Base-by-base conservation (phyloP, 2,113 vertebrate genomes). In the Chionomys nivalis region DNA sequence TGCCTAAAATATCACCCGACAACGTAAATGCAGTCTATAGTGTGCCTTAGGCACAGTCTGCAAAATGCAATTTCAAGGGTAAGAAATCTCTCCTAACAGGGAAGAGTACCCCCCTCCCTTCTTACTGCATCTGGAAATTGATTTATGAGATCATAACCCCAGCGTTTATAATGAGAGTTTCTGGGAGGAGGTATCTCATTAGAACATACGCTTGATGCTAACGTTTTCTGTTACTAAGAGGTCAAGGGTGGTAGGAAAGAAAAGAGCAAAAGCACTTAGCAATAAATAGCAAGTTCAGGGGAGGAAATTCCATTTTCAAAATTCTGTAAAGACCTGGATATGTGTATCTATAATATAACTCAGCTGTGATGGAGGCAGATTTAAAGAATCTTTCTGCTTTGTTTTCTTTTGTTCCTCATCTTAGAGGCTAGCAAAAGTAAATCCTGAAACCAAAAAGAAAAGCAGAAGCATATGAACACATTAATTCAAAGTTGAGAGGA, bases 311-410 rank as follows among this genome's bases (percentile, higher is more conserved):
- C 24, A 96, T 14, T 10, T 95, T 92, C 26, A 90, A 42, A 93
- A 65, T 89, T 91, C 81, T 52, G 17, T 55, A 31, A 21, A 85
- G 52, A 78, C 36, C 16, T 93, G 39, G 47, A 68, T 21, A 42
- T 31, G 13, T 5, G 12, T 75, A 68, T 94, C 86, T 86, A 49
- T 73, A 58, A 75, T 93, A 82, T 70, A 93, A 73, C 17, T 95
- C 76, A 77, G 28, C 47, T 82, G 19, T 44, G 86, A 42, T 14
- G 65, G 28, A 76, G 14, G 21, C 49, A 78, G 6, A 21, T 49
- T 93, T 93, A 89, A 86, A 5, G 66, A 42, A 52, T 75, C 91
- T 96, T 86, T 87, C 79, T 52, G 58, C 44, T 95, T 78, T 91
- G 3, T 81, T 92, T 58, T 44, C 61, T 76, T 90, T 23, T 87